Base-by-base conservation (phyloP, 2,113 vertebrate genomes). In the Protomyctophum bolini region DNA sequence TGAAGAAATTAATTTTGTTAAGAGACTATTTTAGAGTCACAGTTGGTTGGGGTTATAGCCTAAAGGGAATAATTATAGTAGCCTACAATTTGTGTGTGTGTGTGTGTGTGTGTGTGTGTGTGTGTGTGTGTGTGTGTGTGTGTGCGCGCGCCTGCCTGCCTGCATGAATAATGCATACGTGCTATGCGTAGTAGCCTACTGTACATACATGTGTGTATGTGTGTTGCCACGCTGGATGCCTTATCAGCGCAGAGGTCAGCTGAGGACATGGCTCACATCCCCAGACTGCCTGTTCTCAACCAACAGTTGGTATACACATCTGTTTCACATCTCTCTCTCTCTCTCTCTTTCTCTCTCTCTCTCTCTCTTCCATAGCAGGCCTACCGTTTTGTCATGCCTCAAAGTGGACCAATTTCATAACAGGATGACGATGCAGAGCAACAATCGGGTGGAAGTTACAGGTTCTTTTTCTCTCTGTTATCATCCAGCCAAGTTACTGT, bases 261-360 rank as follows among this genome's bases (percentile, higher is more conserved):
- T 82, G 67, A 74, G 87, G 86, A 91, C 89, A 82, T 68, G 79
- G 79, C 77, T 87, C 80, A 77, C 46, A 62, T 63, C 68, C 77
- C 54, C 28, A 70, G 72, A 66, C 72, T 72, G 77, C 50, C 76
- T 86, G 79, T 63, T 77, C 80, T 86, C 68, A 68, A 82, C 69
- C 59, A 84, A 72, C 81, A 77, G 68, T 82, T 50, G 41, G 76
- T 49, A 73, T 81, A 76, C 86, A 88, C 86, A 88, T 90, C 89
- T 92, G 86, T 73, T 91, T 91, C 83, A 70, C 66, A 89, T 89
- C 33, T 51, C 51, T 66, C n/a, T 64, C 21, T n/a, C 59, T 49
- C 21, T 46, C 5, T 10, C 10, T 51, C 58, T 15, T 54, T 89
- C 33, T 51, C 51, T 66, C n/a, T 64, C 21, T n/a, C 59, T 55